Conservation (phyloP, 2,888 invertebrate species). For the Drosophila putrida region DNA sequence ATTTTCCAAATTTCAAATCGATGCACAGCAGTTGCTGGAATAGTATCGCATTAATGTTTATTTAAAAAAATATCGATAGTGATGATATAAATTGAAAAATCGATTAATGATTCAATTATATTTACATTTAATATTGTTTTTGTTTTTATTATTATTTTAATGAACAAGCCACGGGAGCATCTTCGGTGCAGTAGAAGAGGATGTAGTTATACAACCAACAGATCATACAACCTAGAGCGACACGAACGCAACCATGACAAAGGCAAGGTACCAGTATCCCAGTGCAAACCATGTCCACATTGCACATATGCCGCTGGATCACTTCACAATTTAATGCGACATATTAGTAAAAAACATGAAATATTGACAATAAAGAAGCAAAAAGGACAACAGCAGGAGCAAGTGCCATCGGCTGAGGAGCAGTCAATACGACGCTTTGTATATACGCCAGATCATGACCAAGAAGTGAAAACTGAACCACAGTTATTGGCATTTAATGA, state of each 20-base stretch:
- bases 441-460: neutral
- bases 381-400: neutral
- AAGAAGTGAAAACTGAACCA: neutral
- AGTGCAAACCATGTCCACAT: conserved; percentile 54
- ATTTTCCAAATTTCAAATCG: no score
- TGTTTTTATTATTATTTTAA: neutral
- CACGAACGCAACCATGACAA: conserved; percentile 56
- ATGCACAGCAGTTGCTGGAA: no score
- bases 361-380: conserved; percentile 19
- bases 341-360: conserved; percentile 46
- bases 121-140: neutral
- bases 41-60: no score
- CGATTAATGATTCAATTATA: neutral
- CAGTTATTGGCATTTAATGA: neutral
- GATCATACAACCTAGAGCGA: conserved; percentile 46
- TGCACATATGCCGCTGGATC: conserved; percentile 54
- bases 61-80: no score
- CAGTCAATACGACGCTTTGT: neutral
- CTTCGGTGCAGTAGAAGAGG: conserved; percentile 45
- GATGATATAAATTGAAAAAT: no score
- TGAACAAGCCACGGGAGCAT: conserved; percentile 47
- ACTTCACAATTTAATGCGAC: conserved; percentile 51
- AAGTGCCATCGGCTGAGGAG: neutral
- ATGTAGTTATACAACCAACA: conserved; percentile 53
- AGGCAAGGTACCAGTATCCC: conserved; percentile 47